Evolutionary conservation across 2,113 vertebrate species (phyloP), one percentile per base, ranked within the genome.

Genomic region (Melanocharis versteri): DNA sequence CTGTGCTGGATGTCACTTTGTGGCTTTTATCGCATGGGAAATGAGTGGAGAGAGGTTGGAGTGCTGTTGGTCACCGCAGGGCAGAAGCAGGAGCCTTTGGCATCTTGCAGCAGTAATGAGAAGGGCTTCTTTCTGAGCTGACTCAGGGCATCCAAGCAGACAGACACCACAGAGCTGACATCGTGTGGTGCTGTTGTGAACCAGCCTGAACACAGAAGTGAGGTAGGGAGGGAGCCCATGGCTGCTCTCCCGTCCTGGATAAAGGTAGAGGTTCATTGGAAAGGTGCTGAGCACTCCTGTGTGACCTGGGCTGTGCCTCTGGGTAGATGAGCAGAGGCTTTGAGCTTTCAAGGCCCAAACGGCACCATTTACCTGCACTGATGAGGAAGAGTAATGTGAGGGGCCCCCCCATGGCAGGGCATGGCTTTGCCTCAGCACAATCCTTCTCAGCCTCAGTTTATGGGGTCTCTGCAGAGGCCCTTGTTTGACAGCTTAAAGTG

Each of bases 251-350:
- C 42, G 39, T 26, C 51, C 60, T 62, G 47, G 18, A 2, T 12
- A 42, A 23, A 31, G n/a, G 5, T 0, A 30, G 42, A 57, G 39
- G 45, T 17, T 48, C 9, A 0, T 1, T 31, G 79, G 57, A 19
- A 86, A 64, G 58, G 45, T 27, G 11, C 13, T 26, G 48, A 44
- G 11, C 37, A 10, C 0, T 4, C 5, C 28, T 76, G 15, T 76
- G 42, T 11, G 35, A 66, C 48, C 61, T 64, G 77, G n/a, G 44
- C 47, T 83, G 35, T 75, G 35, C 61, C 31, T 51, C 18, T 58
- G 31, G 16, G 26, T 17, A 7, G 56, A 10, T 27, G 56, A 57
- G 20, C 42, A 65, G 57, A 31, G n/a, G 21, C 30, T 77, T 57
- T 50, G n/a, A 39, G 57, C 31, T 48, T 71, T 35, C 1, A 3